Conservation (phyloP, 2,113 vertebrate species). For the Dryoscopus gambensis region DNA sequence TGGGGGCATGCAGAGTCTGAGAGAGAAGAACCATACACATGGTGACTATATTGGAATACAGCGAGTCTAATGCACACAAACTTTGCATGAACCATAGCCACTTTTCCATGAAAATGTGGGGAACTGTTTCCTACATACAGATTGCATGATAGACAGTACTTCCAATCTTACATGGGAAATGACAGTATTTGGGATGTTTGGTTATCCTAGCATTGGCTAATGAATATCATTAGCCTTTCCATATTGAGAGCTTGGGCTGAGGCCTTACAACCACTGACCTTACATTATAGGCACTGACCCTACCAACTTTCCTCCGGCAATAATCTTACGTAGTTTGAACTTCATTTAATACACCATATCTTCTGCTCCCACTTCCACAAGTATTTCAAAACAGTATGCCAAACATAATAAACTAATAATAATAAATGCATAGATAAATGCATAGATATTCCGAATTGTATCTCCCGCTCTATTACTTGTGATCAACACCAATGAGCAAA, state of each 20-base stretch:
- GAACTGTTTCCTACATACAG: neutral
- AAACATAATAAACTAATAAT: neutral
- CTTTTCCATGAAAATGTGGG: neutral
- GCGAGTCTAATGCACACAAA: neutral
- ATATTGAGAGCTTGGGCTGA: neutral
- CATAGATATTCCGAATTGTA: neutral
- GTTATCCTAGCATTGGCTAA: neutral
- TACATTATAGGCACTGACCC: neutral
- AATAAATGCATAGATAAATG: too few species aligned
- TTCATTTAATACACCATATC: neutral
- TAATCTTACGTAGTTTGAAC: neutral
- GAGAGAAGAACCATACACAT: neutral
- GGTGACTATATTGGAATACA: neutral
- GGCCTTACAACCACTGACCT: neutral
- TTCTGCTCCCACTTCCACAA: neutral
- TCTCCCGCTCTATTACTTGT: neutral
- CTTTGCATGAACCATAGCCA: neutral
- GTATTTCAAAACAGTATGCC: neutral
- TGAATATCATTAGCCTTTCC: neutral
- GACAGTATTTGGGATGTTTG: neutral
- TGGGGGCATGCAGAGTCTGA: neutral
- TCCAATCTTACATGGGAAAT: neutral
- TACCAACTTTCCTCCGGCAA: neutral
- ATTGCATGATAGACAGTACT: neutral
- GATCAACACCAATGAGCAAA: neutral